Conservation (phyloP, 2,888 invertebrate genomes). For the Lasioglossum figueresi region DNA sequence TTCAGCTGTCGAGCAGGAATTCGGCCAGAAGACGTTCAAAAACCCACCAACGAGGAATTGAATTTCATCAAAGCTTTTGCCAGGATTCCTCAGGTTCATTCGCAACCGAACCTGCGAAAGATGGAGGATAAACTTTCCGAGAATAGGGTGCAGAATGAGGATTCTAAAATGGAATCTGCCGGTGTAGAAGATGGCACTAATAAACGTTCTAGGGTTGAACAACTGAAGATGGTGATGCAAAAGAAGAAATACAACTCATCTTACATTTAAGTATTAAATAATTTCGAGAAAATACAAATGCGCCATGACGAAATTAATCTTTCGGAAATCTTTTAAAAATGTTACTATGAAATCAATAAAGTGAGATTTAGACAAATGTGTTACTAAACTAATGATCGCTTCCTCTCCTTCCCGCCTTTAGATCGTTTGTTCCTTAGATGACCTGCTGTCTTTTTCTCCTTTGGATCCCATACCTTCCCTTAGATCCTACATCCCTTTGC, state of each 20-base stretch:
- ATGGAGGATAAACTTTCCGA: not conserved
- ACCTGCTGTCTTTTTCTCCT: not conserved
- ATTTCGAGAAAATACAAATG: not conserved
- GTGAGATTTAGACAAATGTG: not conserved
- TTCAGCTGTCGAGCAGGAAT: slow-evolving; percentile 35
- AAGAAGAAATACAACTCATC: not conserved
- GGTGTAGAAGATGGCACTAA: fast-evolving
- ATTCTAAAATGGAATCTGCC: not conserved
- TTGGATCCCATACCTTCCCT: not conserved
- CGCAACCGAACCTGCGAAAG: too few relatives aligned
- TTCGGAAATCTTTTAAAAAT: not conserved
- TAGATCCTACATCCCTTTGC: not conserved
- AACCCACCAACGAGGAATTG: slow-evolving; percentile 9
- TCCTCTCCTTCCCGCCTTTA: not conserved
- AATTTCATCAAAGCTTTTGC: not conserved
- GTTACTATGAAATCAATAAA: not conserved
- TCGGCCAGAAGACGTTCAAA: slow-evolving; percentile 18
- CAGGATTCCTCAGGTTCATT: fast-evolving
- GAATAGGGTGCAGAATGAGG: not conserved
- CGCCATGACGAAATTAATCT: not conserved
- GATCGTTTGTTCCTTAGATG: not conserved
- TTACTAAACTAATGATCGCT: not conserved
- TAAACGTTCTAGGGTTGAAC: slow-evolving; percentile 43
- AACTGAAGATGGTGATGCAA: slow-evolving; percentile 34
- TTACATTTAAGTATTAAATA: not conserved